Percentiles rank a stretch among this genome's conserved stretches.
These are phyloP conservation scores for Temnothorax ravouxi DNA, from an alignment of 2,888 invertebrate genomes.

Conservation along the genomic window DNA sequence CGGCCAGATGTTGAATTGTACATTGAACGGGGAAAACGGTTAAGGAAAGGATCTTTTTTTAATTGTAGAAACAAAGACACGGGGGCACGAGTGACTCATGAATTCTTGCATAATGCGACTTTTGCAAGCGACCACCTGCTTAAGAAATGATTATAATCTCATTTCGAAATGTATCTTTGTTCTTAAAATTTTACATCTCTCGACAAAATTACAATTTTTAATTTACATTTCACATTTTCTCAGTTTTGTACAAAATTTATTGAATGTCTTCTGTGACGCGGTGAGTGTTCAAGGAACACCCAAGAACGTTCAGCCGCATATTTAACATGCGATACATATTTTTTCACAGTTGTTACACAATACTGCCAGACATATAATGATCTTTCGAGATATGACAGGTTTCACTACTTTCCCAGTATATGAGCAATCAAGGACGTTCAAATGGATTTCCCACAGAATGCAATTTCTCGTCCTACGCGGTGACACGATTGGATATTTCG, in stretches of 20 bases:
- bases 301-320: neutral
- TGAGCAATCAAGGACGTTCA: conserved; percentile 65
- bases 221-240: conserved; percentile 10
- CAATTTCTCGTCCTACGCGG: conserved; percentile 66
- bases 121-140: neutral
- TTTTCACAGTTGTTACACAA: conserved; percentile 8
- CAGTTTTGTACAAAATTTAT: neutral
- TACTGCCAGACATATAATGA: neutral
- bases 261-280: too few species aligned
- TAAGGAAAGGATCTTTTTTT: conserved; percentile 51
- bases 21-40: conserved; percentile 7
- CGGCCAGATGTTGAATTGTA: conserved; percentile 69
- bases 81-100: conserved; percentile 34
- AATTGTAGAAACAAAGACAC: conserved; percentile 42
- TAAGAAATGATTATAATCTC: neutral
- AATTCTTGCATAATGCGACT: conserved; percentile 26
- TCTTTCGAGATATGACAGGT: neutral
- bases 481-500: conserved; percentile 57
- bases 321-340: conserved; percentile 1
- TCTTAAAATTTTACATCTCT: neutral
- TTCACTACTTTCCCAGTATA: conserved; percentile 19
- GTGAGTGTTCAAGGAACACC: neutral
- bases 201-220: neutral
- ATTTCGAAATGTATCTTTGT: neutral
- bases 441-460: conserved; percentile 70